Conservation (phyloP, 2,797 vertebrate genomes). For the Aeoliscus strigatus region DNA sequence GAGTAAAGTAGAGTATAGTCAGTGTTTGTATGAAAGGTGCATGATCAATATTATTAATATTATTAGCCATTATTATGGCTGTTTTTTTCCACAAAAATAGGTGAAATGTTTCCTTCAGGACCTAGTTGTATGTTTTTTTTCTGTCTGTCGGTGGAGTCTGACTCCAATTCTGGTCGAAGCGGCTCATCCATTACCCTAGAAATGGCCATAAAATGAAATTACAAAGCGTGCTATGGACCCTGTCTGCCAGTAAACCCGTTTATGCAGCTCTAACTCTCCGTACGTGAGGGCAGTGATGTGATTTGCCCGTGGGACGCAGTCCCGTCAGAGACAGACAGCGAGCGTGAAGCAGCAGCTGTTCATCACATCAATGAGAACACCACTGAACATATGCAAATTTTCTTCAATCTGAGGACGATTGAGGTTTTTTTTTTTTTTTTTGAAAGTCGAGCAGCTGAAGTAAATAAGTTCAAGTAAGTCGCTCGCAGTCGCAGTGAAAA, state of each 20-base stretch:
- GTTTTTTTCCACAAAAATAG: no score
- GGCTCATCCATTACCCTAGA: slow-evolving; percentile 37
- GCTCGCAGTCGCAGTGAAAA: no score
- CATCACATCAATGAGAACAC: slow-evolving; percentile 11
- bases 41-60: no score
- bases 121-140: slow-evolving; percentile 5
- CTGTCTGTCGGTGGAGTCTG: slow-evolving; percentile 2
- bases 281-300: slow-evolving; percentile 21
- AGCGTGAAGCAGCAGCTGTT: background rate
- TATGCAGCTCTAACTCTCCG: slow-evolving; percentile 39
- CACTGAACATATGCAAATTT: slow-evolving; percentile 8
- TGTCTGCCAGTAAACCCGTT: slow-evolving; percentile 52
- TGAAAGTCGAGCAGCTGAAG: no score
- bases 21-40: no score
- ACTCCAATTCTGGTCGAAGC: slow-evolving; percentile 16
- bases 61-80: no score
- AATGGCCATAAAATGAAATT: slow-evolving; percentile 58
- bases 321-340: slow-evolving; percentile 14
- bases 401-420: slow-evolving; percentile 1
- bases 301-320: slow-evolving; percentile 29
- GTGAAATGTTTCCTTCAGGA: background rate
- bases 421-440: slow-evolving; percentile 1
- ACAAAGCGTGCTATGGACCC: slow-evolving; percentile 31
- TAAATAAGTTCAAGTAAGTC: no score
- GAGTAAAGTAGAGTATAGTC: slow-evolving; percentile 12